Conservation (phyloP, 2,113 vertebrate genomes). For the Cyanocitta stelleri region DNA sequence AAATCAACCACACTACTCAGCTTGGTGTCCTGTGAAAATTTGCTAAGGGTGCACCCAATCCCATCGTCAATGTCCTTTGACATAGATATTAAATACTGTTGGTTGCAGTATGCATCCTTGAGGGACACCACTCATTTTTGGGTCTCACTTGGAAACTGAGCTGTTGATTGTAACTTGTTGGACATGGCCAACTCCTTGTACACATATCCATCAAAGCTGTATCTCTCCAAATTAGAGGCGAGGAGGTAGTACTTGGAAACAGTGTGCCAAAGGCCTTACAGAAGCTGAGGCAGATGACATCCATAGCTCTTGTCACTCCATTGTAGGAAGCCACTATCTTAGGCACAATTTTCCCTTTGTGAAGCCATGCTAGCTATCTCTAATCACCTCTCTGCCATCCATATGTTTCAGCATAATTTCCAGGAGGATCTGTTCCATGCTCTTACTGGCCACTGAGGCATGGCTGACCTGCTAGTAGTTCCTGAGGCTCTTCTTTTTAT, state of each 20-base stretch:
- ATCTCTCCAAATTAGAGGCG: not conserved
- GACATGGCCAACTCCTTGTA: not conserved
- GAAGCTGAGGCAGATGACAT: not conserved
- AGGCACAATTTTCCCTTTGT: not conserved
- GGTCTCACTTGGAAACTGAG: not conserved
- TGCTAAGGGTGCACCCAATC: not conserved
- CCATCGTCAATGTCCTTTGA: not conserved
- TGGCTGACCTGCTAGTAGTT: not conserved
- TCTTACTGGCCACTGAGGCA: not conserved
- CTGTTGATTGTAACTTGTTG: not conserved
- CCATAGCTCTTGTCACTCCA: not conserved
- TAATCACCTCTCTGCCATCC: not conserved
- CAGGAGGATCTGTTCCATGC: not conserved
- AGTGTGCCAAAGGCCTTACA: not conserved
- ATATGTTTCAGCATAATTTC: not conserved
- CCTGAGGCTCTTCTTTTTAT: not conserved
- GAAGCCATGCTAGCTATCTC: not conserved
- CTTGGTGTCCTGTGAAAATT: not conserved
- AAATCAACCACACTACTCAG: not conserved
- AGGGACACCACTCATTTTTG: not conserved
- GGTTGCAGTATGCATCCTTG: not conserved
- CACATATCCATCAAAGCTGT: not conserved
- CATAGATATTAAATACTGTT: not conserved
- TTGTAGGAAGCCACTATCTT: not conserved
- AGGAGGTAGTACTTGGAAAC: not conserved